A percentile compares a stretch with the other conserved stretches of the same genome.
These are phyloP conservation scores for Plebejus anna DNA, from an alignment of 2,888 invertebrate species.

Conservation along the genomic window DNA sequence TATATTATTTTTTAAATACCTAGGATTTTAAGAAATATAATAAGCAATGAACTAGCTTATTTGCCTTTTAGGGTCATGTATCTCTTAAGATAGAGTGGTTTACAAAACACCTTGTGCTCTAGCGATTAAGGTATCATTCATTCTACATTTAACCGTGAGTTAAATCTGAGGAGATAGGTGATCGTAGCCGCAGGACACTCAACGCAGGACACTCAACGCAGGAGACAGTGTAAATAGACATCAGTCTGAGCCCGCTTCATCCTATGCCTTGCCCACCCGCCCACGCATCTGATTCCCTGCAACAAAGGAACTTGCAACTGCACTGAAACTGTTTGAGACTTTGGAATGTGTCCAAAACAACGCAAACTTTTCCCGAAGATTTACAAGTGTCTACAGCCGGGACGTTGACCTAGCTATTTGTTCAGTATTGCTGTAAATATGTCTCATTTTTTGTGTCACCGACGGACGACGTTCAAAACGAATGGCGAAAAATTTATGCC, in stretches of 20 bases:
- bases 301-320: constrained; percentile 29
- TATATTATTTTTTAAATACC: no score
- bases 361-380: constrained; percentile 40
- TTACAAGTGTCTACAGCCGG: constrained; percentile 24
- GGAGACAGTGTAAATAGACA: not conserved
- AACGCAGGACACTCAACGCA: no score
- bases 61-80: no score
- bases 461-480: not conserved
- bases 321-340: constrained; percentile 23
- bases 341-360: constrained; percentile 36
- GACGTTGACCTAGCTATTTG: constrained; percentile 19
- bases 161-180: no score
- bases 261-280: not conserved
- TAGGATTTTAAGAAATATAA: no score
- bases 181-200: no score
- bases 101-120: no score
- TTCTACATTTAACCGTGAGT: no score
- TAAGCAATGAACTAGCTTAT: no score
- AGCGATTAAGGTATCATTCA: no score
- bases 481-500: constrained; percentile 11
- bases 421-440: constrained; percentile 15
- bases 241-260: not conserved
- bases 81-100: no score
- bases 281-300: constrained; percentile 25
- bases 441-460: constrained; percentile 12